Evolutionary conservation across 2,113 vertebrate species (phyloP).

Genomic region (Microcebus murinus): DNA sequence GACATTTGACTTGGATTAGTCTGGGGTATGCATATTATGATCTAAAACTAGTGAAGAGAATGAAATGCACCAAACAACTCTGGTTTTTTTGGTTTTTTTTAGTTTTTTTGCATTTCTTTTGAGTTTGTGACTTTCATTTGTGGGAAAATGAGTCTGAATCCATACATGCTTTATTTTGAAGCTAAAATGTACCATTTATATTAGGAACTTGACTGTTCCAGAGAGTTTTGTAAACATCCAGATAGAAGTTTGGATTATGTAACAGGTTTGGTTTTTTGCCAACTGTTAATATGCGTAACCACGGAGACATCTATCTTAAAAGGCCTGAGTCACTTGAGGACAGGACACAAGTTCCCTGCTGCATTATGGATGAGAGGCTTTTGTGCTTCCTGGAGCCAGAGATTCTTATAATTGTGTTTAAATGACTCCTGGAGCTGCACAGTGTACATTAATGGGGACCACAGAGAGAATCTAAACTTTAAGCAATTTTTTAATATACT

Average conservation of each 20-base stretch:
- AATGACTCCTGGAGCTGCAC: neutral
- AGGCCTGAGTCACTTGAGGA: constrained; percentile 74
- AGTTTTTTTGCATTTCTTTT: neutral
- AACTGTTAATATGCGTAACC: constrained; percentile 75
- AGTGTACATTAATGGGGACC: neutral
- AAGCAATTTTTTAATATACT: fast-evolving
- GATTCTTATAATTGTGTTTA: neutral
- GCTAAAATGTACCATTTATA: constrained; percentile 62
- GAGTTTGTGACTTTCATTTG: neutral
- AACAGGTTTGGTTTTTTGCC: constrained; percentile 80
- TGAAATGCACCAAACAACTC: neutral
- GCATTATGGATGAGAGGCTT: constrained; percentile 73
- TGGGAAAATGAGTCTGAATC: constrained; percentile 34
- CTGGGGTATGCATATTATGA: neutral
- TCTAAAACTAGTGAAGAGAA: neutral
- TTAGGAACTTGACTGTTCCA: constrained; percentile 72
- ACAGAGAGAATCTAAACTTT: neutral
- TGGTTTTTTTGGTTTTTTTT: neutral
- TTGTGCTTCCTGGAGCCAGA: constrained; percentile 50
- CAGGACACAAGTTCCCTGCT: constrained; percentile 67
- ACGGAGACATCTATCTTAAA: constrained; percentile 74
- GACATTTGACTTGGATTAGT: neutral
- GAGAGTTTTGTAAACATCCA: constrained; percentile 52
- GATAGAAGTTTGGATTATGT: constrained; percentile 76
- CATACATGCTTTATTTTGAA: constrained; percentile 52